These are phyloP conservation scores for Oceanites oceanicus DNA, from an alignment of 2,113 vertebrate species.

Conservation along the genomic window DNA sequence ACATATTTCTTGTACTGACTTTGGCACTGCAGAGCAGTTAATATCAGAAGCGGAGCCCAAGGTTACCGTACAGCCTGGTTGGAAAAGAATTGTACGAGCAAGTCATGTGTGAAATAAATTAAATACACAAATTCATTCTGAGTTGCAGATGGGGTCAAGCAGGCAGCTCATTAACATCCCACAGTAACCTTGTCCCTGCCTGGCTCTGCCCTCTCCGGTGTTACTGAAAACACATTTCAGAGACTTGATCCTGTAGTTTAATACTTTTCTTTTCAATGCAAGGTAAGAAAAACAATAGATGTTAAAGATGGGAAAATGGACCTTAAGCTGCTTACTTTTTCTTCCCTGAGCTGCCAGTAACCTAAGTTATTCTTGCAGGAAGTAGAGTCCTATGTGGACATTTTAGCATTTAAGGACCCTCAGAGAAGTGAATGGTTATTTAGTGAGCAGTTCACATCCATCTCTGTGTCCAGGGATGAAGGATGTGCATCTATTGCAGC, in stretches of 20 bases:
- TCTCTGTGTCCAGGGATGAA: neutral
- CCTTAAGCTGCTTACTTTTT: neutral
- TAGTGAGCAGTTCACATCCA: neutral
- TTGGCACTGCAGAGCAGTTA: neutral
- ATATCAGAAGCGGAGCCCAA: neutral
- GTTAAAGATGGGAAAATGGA: neutral
- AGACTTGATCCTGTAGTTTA: neutral
- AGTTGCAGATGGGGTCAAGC: neutral
- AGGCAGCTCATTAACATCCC: neutral
- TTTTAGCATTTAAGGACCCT: neutral
- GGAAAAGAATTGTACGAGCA: neutral
- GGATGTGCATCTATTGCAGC: neutral
- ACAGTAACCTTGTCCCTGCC: neutral
- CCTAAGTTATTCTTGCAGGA: neutral
- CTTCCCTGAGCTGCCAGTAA: neutral
- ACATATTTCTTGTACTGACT: fast-evolving
- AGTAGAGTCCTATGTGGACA: neutral
- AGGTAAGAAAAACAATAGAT: neutral
- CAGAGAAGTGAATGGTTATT: neutral
- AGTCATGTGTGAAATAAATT: neutral
- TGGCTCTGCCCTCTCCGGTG: neutral
- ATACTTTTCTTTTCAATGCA: neutral
- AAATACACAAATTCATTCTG: neutral
- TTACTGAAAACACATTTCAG: neutral
- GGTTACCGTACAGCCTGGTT: neutral